Conservation (phyloP, 2,797 vertebrate species). For the Peromyscus attwateri region DNA sequence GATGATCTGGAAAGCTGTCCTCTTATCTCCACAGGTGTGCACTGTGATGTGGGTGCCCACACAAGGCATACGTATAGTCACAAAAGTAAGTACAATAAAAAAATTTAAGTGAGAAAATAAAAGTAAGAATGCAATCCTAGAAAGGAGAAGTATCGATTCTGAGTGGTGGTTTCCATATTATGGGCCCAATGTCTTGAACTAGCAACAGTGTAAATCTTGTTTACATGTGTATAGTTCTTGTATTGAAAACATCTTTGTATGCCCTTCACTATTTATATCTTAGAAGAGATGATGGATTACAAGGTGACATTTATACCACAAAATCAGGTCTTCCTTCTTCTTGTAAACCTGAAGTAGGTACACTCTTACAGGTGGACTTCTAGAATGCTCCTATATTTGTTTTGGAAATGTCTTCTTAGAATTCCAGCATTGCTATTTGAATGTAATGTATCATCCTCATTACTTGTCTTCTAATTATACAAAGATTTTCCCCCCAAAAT, state of each 20-base stretch:
- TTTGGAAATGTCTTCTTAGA: background rate
- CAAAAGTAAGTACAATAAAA: background rate
- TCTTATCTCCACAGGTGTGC: background rate
- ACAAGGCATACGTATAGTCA: background rate
- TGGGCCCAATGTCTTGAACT: background rate
- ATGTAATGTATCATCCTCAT: background rate
- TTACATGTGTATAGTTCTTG: background rate
- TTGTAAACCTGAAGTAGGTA: background rate
- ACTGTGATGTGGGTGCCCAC: background rate
- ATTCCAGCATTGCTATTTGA: background rate
- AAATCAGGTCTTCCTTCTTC: background rate
- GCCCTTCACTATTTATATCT: background rate
- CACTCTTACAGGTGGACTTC: too few relatives aligned
- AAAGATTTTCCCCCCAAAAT: background rate
- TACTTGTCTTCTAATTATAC: background rate
- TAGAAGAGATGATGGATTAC: background rate
- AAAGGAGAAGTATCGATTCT: background rate
- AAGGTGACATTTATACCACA: background rate
- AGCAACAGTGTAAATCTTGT: background rate
- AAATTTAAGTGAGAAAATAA: background rate
- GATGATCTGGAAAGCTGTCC: background rate
- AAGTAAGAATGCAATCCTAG: too few relatives aligned
- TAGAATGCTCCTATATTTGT: background rate
- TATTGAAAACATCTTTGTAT: background rate
- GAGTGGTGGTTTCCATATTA: background rate